Percentiles rank a stretch among this genome's conserved stretches.
These are phyloP conservation scores for Stomatorhinus walkeri DNA, from an alignment of 2,797 vertebrate genomes.

Conservation along the genomic window DNA sequence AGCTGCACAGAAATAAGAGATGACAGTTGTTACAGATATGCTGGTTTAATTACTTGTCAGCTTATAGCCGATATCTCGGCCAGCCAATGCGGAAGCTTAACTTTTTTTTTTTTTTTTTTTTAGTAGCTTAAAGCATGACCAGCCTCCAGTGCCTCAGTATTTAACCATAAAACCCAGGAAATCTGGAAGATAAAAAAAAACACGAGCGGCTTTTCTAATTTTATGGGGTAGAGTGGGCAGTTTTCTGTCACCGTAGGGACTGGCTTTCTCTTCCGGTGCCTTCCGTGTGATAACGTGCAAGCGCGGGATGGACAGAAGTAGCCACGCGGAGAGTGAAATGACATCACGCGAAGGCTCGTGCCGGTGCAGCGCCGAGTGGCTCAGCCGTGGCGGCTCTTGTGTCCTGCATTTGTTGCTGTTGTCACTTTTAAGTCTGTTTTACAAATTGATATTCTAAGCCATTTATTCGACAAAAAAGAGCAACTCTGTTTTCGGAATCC, in stretches of 20 bases:
- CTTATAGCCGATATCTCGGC: slow-evolving; percentile 91
- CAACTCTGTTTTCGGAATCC: slow-evolving; percentile 57
- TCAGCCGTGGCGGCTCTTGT: slow-evolving; percentile 59
- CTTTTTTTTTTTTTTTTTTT: slow-evolving; percentile 62
- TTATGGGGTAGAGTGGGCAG: slow-evolving; percentile 68
- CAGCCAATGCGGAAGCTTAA: slow-evolving; percentile 89
- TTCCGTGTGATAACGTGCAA: slow-evolving; percentile 52
- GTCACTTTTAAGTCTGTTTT: slow-evolving; percentile 65
- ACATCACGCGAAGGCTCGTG: slow-evolving; percentile 62
- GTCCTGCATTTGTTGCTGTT: slow-evolving; percentile 54
- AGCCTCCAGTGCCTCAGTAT: slow-evolving; percentile 83
- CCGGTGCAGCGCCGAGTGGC: slow-evolving; percentile 46
- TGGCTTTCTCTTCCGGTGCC: slow-evolving; percentile 61
- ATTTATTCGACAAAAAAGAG: slow-evolving; percentile 43
- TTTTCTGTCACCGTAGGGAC: slow-evolving; percentile 70
- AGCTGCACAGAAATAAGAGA: slow-evolving; percentile 92
- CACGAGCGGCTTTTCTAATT: slow-evolving; percentile 70
- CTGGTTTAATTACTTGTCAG: slow-evolving; percentile 99
- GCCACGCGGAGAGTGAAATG: slow-evolving; percentile 67
- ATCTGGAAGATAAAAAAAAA: slow-evolving; percentile 69
- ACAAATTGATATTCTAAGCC: slow-evolving; percentile 68
- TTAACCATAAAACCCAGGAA: slow-evolving; percentile 79
- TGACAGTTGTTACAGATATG: slow-evolving; percentile 98
- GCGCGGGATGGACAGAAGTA: slow-evolving; percentile 56
- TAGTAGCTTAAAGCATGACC: slow-evolving; percentile 94